Evolutionary conservation across 2,888 invertebrate genomes (phyloP).

Genomic region (Drosophila kokeensis): DNA sequence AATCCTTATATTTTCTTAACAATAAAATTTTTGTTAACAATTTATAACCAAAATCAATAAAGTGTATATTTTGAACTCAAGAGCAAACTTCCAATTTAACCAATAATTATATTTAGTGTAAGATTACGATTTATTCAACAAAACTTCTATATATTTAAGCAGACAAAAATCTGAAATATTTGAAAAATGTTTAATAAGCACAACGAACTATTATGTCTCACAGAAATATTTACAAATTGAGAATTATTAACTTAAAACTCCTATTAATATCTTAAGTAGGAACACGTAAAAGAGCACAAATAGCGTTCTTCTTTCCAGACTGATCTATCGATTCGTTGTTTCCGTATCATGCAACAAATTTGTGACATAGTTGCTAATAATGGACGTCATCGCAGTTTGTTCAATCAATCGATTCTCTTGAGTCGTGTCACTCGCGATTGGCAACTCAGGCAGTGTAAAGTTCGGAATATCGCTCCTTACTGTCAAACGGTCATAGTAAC

Average conservation of each 20-base stretch:
- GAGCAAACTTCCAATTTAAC: background rate
- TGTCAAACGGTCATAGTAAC: background rate
- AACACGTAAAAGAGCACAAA: constrained; percentile 5
- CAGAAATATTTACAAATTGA: background rate
- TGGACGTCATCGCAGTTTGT: constrained; percentile 40
- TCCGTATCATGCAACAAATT: constrained; percentile 38
- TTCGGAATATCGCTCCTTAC: background rate
- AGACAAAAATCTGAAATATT: constrained; percentile 1
- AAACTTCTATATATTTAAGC: background rate
- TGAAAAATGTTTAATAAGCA: background rate
- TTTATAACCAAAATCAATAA: background rate
- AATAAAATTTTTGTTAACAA: background rate
- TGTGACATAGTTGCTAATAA: constrained; percentile 42
- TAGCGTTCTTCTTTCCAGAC: background rate
- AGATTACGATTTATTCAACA: background rate
- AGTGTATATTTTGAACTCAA: background rate
- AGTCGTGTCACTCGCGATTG: background rate
- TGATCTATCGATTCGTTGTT: background rate
- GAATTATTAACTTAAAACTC: no score
- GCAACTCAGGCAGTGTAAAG: constrained; percentile 1
- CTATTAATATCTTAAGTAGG: background rate
- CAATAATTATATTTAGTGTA: background rate
- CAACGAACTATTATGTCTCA: background rate
- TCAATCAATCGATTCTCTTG: constrained; percentile 34
- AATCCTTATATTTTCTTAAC: background rate